Conservation (phyloP, 2,797 vertebrate species). For the Lerista edwardsae region DNA sequence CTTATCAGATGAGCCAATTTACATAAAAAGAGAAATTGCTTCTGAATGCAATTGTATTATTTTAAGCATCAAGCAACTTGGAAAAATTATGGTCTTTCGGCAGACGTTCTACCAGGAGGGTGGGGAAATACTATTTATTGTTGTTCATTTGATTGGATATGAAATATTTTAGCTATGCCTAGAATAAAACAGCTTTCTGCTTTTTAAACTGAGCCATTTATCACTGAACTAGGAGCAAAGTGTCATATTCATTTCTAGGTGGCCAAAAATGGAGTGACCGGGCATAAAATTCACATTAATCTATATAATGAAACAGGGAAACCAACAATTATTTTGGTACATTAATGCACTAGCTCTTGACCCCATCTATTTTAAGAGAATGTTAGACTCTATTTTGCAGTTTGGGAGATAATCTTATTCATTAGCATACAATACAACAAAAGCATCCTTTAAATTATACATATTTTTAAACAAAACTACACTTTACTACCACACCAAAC, state of each 20-base stretch:
- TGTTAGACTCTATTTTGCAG: constrained; percentile 7
- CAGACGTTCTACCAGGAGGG: neutral
- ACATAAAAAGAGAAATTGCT: constrained; percentile 18
- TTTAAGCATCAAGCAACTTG: constrained; percentile 1
- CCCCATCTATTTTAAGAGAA: constrained; percentile 1
- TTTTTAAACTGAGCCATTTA: constrained; percentile 20
- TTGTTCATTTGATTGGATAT: constrained; percentile 29
- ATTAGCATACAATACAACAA: constrained; percentile 6
- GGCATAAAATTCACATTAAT: constrained; percentile 18
- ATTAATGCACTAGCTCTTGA: constrained; percentile 6
- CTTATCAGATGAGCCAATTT: neutral
- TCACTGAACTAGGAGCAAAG: constrained; percentile 11
- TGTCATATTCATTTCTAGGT: constrained; percentile 12
- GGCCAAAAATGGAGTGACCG: constrained; percentile 22
- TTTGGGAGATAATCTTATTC: constrained; percentile 14
- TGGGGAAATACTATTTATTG: neutral
- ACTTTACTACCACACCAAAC: constrained; percentile 2
- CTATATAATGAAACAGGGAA: constrained; percentile 6
- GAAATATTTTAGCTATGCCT: constrained; percentile 23
- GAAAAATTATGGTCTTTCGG: neutral
- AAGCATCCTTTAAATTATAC: constrained; percentile 21
- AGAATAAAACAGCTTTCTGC: constrained; percentile 14
- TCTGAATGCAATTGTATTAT: constrained; percentile 12
- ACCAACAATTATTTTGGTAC: constrained; percentile 15
- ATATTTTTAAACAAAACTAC: constrained; percentile 23